Evolutionary conservation across 2,888 invertebrate genomes (phyloP).

Genomic region (Synanthedon formicaeformis): DNA sequence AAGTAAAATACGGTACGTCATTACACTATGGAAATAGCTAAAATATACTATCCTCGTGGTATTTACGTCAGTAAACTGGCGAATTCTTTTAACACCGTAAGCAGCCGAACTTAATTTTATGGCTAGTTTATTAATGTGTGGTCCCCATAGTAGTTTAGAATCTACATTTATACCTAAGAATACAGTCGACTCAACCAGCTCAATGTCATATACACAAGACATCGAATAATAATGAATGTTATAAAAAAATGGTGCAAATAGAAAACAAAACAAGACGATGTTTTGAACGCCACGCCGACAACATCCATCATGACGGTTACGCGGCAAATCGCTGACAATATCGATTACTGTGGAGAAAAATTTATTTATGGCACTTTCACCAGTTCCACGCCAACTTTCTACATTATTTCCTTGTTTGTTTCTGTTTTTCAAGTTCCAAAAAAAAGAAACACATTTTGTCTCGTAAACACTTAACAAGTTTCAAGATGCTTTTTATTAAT

Average conservation of each 20-base stretch:
- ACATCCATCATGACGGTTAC: slow-evolving; percentile 42
- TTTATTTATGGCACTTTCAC: slow-evolving; percentile 38
- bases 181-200: no score
- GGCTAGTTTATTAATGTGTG: no score
- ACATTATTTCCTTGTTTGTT: slow-evolving; percentile 37
- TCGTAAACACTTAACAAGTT: slow-evolving; percentile 1
- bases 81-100: no score
- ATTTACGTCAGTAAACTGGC: no score
- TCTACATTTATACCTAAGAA: no score
- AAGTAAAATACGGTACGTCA: no score
- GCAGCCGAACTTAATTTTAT: no score
- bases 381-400: slow-evolving; percentile 31
- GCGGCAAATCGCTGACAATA: slow-evolving; percentile 48
- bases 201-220: no score
- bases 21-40: no score
- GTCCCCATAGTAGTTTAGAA: no score
- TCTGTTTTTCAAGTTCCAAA: slow-evolving; percentile 27
- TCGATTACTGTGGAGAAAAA: slow-evolving; percentile 42
- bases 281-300: slow-evolving; percentile 25
- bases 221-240: background rate
- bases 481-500: background rate
- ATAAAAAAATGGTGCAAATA: slow-evolving; percentile 5
- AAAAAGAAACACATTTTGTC: slow-evolving; percentile 29
- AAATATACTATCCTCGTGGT: no score
- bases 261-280: slow-evolving; percentile 27